Conservation (phyloP, 2,888 invertebrate species). For the Euproctis similis region DNA sequence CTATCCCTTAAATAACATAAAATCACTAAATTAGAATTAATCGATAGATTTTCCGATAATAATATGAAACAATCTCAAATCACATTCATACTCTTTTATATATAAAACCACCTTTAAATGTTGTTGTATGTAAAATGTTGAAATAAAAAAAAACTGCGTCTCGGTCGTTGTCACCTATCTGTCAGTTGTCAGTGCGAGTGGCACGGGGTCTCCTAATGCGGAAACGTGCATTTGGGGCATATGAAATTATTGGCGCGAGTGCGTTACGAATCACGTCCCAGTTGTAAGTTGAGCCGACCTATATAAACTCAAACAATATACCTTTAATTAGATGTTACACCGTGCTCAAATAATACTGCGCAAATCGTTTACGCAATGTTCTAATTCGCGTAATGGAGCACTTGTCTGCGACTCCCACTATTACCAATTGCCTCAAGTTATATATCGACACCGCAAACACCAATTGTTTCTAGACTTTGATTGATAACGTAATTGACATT, state of each 20-base stretch:
- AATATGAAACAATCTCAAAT: too few species aligned
- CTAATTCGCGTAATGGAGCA: conserved; percentile 22
- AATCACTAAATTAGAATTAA: too few species aligned
- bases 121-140: background rate
- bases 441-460: conserved; percentile 3
- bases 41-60: too few species aligned
- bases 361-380: conserved; percentile 41
- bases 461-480: conserved; percentile 10
- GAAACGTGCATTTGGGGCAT: conserved; percentile 54
- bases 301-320: conserved; percentile 44
- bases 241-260: conserved; percentile 42
- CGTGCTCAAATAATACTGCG: conserved; percentile 37
- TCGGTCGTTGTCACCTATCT: conserved; percentile 12
- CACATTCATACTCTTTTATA: too few species aligned
- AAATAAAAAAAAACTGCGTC: conserved; percentile 1
- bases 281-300: conserved; percentile 37
- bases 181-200: conserved; percentile 12
- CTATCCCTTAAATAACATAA: too few species aligned
- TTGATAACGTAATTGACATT: conserved; percentile 7
- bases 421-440: conserved; percentile 2
- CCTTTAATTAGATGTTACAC: conserved; percentile 54
- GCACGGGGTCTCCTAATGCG: conserved; percentile 43
- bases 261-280: conserved; percentile 45
- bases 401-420: conserved; percentile 13
- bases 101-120: too few species aligned